Percentiles rank a stretch among this genome's conserved stretches.
Evolutionary conservation across 2,797 vertebrate genomes (phyloP).

Genomic region (Stomatorhinus walkeri): DNA sequence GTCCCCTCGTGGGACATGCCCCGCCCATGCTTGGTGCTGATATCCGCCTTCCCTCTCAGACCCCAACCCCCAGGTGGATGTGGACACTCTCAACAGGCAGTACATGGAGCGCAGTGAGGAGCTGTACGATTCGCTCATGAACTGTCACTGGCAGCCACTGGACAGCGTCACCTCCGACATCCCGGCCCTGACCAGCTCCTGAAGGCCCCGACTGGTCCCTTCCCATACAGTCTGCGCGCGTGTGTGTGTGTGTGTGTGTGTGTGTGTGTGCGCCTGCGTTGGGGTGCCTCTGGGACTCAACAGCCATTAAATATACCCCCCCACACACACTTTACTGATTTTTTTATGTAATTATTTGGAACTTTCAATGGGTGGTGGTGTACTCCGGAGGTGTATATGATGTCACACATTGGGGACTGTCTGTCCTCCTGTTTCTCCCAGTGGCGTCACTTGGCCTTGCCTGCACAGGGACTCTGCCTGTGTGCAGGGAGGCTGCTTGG

Average conservation of each 20-base stretch:
- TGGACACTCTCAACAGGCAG: conserved; percentile 78
- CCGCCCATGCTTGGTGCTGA: not conserved
- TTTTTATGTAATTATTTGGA: not conserved
- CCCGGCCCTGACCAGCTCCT: conserved; percentile 51
- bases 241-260: not conserved
- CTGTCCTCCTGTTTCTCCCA: not conserved
- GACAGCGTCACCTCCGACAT: conserved; percentile 71
- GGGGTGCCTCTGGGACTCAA: not conserved
- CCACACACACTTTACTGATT: not conserved
- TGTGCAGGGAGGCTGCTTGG: not conserved
- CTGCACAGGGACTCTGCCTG: not conserved
- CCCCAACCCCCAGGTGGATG: conserved; percentile 69
- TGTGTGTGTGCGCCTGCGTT: not conserved
- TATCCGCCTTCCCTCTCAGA: conserved; percentile 53
- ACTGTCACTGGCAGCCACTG: conserved; percentile 81
- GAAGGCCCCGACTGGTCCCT: conserved; percentile 25
- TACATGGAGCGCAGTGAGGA: conserved; percentile 87
- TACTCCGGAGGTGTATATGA: not conserved
- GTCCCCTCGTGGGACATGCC: not conserved
- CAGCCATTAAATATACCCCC: not conserved
- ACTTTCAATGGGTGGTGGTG: not conserved
- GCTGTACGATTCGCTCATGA: conserved; percentile 80
- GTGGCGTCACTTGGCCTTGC: not conserved
- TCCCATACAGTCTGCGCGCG: not conserved
- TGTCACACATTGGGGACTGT: not conserved